These are phyloP conservation scores for Poeciliopsis turneri DNA, from an alignment of 2,797 vertebrate genomes.

Conservation along the genomic window DNA sequence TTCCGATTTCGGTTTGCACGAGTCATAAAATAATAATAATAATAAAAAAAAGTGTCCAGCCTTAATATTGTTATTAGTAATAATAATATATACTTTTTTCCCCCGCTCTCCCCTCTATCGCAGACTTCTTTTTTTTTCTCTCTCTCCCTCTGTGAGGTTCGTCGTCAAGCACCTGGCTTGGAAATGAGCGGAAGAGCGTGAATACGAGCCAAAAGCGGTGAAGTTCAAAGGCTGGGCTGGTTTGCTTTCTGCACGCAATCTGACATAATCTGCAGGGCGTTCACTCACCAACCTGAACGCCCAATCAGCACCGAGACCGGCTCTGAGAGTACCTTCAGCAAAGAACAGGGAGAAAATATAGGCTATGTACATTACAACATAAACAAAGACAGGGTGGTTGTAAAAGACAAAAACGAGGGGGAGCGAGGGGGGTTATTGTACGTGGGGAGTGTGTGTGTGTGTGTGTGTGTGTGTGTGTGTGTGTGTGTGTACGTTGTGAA, in stretches of 20 bases:
- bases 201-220: conserved; percentile 90
- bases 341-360: conserved; percentile 53
- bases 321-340: conserved; percentile 83
- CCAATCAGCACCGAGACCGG: conserved; percentile 88
- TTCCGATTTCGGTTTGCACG: conserved; percentile 73
- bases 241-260: conserved; percentile 88
- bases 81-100: conserved; percentile 1
- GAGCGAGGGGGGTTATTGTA: conserved; percentile 5
- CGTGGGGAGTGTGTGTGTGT: conserved; percentile 1
- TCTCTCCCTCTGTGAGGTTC: conserved; percentile 80
- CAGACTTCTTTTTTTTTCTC: not conserved
- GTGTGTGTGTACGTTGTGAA: not conserved
- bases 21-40: conserved; percentile 50
- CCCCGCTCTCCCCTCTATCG: not conserved
- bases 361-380: conserved; percentile 78
- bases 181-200: conserved; percentile 88
- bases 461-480: conserved; percentile 3
- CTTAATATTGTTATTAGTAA: conserved; percentile 33
- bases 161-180: conserved; percentile 89
- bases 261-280: conserved; percentile 96
- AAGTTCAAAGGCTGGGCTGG: conserved; percentile 96
- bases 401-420: conserved; percentile 12
- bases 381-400: conserved; percentile 77
- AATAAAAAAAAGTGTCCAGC: conserved; percentile 51
- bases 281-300: conserved; percentile 87